Evolutionary conservation across 2,113 vertebrate species (phyloP).

Genomic region (Anhinga anhinga): DNA sequence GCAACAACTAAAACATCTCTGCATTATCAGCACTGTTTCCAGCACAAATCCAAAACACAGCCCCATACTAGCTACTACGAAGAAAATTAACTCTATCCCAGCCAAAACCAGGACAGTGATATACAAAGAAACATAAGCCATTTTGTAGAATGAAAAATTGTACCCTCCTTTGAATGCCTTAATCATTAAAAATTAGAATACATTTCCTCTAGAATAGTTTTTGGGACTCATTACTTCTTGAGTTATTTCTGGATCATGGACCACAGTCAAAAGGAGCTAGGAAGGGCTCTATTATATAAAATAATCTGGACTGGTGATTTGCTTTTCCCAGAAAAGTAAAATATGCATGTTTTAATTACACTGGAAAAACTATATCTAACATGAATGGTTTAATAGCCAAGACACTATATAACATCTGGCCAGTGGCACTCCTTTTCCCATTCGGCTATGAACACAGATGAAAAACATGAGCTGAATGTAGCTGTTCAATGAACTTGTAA

Average conservation of each 20-base stretch:
- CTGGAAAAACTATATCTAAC: neutral
- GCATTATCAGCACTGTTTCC: no score
- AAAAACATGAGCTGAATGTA: neutral
- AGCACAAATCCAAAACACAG: no score
- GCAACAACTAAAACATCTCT: no score
- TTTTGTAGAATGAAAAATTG: neutral
- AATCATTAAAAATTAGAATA: neutral
- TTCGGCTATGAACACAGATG: rapidly evolving
- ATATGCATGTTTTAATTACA: neutral
- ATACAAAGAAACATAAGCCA: neutral
- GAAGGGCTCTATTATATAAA: neutral
- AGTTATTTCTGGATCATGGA: neutral
- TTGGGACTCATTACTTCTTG: neutral
- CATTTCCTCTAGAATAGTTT: neutral
- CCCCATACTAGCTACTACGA: no score
- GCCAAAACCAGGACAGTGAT: neutral
- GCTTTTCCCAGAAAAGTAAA: neutral
- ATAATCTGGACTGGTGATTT: neutral
- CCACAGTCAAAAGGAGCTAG: neutral
- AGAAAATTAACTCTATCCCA: no score
- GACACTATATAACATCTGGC: neutral
- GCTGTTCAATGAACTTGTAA: neutral
- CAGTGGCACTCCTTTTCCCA: neutral
- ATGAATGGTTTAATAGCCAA: neutral
- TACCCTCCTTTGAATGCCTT: neutral